Evolutionary conservation across 2,888 invertebrate genomes (phyloP), one percentile per base, ranked within the genome.

Genomic region (Archips xylosteana): DNA sequence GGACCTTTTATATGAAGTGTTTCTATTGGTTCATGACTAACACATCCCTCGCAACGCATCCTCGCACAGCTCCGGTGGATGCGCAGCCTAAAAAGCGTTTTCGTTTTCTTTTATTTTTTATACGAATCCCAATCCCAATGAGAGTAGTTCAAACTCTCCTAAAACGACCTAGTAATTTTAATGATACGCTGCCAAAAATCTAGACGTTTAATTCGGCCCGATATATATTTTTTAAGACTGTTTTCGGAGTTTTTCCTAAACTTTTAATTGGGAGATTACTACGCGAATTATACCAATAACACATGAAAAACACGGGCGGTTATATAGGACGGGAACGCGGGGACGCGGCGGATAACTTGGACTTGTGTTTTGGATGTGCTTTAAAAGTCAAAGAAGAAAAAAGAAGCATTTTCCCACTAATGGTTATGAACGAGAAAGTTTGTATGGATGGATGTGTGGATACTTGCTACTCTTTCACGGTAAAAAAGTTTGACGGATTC

Each of bases 221-320:
- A 61, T 69, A 42, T 23, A 39, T 51, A 54, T 54, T 62, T 54
- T n/a, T 61, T 23, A 49, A 23, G 42, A 51, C 2, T 32, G 54
- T 54, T 62, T 39, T 32, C 15, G 45, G 42, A 32, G 61, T 67
- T 62, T 66, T 54, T 54, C 66, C 59, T 15, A 82, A 86, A 87
- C 78, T 86, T 87, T 83, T 87, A 86, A 87, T 87, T 86, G 88
- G 82, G 75, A 82, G 87, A 87, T 88, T 89, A 90, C 87, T 86
- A 84, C 83, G 81, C 80, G 75, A 77, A 76, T 75, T 77, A 80
- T 78, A 80, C 74, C 76, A 76, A 77, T 71, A 75, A 76, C 75
- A 74, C 10, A 36, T 51, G 59, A 76, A 78, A 78, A 71, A 76
- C 62, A 78, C 79, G 75, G 49, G 13, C 10, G n/a, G n/a, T 32